Conservation (phyloP, 2,888 invertebrate genomes). For the Ochropacha duplaris region DNA sequence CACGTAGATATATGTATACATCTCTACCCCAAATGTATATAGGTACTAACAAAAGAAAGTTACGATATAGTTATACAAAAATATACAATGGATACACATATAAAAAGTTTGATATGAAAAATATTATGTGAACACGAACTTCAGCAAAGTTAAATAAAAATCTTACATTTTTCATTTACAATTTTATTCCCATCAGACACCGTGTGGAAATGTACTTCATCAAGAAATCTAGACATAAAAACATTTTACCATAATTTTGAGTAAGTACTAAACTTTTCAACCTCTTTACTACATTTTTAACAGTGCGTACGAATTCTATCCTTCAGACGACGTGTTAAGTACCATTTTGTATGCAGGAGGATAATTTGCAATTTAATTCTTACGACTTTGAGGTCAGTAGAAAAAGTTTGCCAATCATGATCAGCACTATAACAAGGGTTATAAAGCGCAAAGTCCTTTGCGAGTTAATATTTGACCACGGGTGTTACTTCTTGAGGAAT, state of each 20-base stretch:
- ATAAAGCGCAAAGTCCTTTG: constrained; percentile 27
- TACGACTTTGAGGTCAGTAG: constrained; percentile 1
- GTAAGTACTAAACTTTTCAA: constrained; percentile 42
- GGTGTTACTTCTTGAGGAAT: constrained; percentile 14
- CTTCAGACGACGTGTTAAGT: constrained; percentile 11
- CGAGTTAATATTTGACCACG: constrained; percentile 29
- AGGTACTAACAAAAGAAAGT: too few species aligned
- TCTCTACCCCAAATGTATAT: too few species aligned
- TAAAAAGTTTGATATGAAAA: too few species aligned
- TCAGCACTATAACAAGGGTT: constrained; percentile 20
- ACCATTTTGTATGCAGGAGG: constrained; percentile 21
- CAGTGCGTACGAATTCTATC: constrained; percentile 19
- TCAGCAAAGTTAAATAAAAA: not conserved
- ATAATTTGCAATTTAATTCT: constrained; percentile 22
- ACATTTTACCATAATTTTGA: constrained; percentile 48
- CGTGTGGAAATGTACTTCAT: constrained; percentile 22
- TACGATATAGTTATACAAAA: too few species aligned
- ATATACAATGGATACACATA: too few species aligned
- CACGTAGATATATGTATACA: too few species aligned
- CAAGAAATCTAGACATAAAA: constrained; percentile 43
- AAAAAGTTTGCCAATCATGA: constrained; percentile 21
- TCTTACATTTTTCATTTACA: not conserved
- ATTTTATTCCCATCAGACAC: not conserved
- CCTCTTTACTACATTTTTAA: constrained; percentile 12
- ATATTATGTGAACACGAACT: not conserved